These are phyloP conservation scores for Epizoanthus ramosus DNA, from an alignment of 92 coral and sea anemone species.

Conservation along the genomic window DNA sequence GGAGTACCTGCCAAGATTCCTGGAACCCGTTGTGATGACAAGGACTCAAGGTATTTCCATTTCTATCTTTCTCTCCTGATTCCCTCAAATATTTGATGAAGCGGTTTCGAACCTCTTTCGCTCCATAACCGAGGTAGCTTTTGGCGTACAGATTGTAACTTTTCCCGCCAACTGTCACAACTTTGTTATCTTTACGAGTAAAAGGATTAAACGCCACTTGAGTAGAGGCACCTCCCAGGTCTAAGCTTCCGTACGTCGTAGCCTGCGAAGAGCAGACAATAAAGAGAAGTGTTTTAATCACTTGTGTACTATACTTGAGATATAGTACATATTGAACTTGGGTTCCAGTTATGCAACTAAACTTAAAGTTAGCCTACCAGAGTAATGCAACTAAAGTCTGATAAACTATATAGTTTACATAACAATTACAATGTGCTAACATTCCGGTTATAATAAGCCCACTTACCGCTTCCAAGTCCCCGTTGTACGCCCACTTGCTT, in stretches of 20 bases:
- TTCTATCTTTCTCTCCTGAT: background rate
- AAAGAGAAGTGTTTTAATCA: no score
- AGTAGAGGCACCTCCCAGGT: constrained; percentile 33
- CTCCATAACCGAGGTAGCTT: constrained; percentile 40
- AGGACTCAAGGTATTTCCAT: constrained; percentile 20
- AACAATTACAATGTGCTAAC: no score
- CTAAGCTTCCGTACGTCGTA: constrained; percentile 5
- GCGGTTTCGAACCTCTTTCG: background rate
- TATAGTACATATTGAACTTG: no score
- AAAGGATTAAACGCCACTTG: constrained; percentile 16
- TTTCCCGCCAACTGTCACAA: background rate
- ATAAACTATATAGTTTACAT: no score
- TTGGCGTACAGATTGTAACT: constrained; percentile 29
- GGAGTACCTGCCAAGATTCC: background rate
- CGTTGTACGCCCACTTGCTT: no score
- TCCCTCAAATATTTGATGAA: constrained; percentile 1
- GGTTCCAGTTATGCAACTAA: no score
- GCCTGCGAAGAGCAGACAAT: no score
- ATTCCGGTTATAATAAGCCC: no score
- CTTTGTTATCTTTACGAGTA: background rate
- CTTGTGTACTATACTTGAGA: no score
- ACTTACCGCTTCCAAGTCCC: no score
- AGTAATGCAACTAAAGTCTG: no score
- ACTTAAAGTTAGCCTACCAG: no score
- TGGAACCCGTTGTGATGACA: constrained; percentile 40